Base-by-base conservation (phyloP, 2,888 invertebrate species). In the Xestia xanthographa region DNA sequence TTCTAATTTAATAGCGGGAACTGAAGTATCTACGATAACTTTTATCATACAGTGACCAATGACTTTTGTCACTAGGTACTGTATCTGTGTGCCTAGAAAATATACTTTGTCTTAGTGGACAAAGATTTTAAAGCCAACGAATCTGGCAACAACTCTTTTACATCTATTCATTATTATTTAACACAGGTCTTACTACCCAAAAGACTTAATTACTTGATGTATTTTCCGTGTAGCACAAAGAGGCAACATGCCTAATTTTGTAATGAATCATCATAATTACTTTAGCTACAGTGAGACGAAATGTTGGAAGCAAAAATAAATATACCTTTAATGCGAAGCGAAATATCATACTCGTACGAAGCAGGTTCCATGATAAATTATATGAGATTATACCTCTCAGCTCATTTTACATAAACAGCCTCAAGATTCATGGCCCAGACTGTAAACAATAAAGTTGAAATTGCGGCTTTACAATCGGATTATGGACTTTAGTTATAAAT, bases 371-470 rank as follows among this genome's bases (percentile, higher is more conserved):
- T 71, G 67, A 85, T 78, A 77, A 88, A 85, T 87, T 75, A 81
- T 50, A 69, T 29, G 62, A 63, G 74, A 81, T 80, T 83, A 84
- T 73, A 70, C 63, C 38, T 56, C 67, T 62, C 67, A 80, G 75
- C 78, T 86, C 71, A 78, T 80, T 84, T 81, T 77, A 80, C 77
- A 72, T 72, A 82, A 80, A 83, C 68, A 83, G 75, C 63, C 67
- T 86, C 87, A 87, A 87, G 86, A 92, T 92, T 91, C 86, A 90
- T 85, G 83, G 83, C 80, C 82, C 69, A 84, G 77, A 82, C 82
- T 79, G 89, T 88, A 87, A 91, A 92, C 90, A 92, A 91, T 90
- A 84, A 91, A 92, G 80, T 90, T 90, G 79, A 88, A 90, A 92
- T 92, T 90, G 90, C 83, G 85, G 88, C 85, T 88, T 88, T 83